phyloP scores from a whole-genome alignment of 1,140 invertebrate species.

The Andrena cerasifolii region DNA sequence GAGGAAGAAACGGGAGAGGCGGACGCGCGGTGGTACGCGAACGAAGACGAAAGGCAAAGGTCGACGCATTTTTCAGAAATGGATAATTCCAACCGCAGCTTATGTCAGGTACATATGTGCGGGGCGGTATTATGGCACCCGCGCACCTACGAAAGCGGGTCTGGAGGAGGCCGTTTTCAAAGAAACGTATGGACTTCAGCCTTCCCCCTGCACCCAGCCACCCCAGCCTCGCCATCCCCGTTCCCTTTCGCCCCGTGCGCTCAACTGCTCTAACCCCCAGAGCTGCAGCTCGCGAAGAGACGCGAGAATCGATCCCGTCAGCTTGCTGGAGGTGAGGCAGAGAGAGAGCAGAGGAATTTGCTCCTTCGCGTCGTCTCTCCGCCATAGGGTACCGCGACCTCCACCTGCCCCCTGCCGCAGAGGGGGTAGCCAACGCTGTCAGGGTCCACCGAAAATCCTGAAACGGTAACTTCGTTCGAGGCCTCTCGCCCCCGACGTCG shows the following conservation, averaged over 20 bases:
- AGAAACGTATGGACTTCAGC: constrained; percentile 38
- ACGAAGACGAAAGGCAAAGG: neutral
- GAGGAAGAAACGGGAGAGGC: neutral
- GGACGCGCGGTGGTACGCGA: too few relatives aligned
- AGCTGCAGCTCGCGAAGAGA: constrained; percentile 41
- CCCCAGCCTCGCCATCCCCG: too few relatives aligned
- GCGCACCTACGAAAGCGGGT: constrained; percentile 31
- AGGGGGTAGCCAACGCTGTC: constrained; percentile 37
- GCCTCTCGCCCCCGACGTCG: constrained; percentile 19
- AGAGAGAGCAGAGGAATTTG: constrained; percentile 48
- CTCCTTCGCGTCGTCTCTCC: constrained; percentile 39
- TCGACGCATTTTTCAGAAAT: neutral
- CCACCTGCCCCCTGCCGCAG: constrained; percentile 38
- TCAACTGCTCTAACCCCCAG: constrained; percentile 3
- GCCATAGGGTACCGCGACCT: constrained; percentile 7
- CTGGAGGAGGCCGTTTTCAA: constrained; percentile 1
- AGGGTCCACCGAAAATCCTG: constrained; percentile 46
- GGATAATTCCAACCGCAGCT: constrained; percentile 1
- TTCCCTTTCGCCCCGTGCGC: neutral
- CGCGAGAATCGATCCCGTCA: constrained; percentile 63
- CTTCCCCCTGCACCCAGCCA: too few relatives aligned
- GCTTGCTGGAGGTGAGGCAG: constrained; percentile 28
- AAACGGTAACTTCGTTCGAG: constrained; percentile 30
- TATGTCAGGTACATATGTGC: neutral
- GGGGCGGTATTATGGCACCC: constrained; percentile 14